phyloP scores from a whole-genome alignment of 2,113 vertebrate genomes.

The Scophthalmus maximus region DNA sequence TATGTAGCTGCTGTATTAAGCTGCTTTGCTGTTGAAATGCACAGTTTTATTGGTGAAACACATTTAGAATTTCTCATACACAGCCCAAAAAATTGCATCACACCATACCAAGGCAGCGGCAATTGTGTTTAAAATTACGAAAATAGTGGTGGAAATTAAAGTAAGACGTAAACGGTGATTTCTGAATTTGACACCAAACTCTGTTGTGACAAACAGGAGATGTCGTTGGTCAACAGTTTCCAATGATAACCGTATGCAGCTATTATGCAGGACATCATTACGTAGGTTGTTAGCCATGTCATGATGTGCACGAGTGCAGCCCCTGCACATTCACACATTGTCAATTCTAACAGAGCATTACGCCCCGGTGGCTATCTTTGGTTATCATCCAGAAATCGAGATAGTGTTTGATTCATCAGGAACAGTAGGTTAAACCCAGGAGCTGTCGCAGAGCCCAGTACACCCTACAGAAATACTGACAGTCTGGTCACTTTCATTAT shows the following conservation, averaged over 20 bases:
- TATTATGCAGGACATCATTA: conserved; percentile 12
- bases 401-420: conserved; percentile 25
- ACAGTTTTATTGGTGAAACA: not conserved
- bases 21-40: conserved; percentile 3
- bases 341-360: conserved; percentile 39
- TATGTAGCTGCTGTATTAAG: conserved; percentile 10
- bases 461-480: conserved; percentile 39
- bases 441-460: conserved; percentile 19
- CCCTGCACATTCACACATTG: conserved; percentile 33
- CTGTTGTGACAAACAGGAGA: conserved; percentile 15
- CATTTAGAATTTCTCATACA: too few relatives aligned
- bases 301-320: conserved; percentile 26
- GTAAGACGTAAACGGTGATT: not conserved
- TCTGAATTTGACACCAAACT: not conserved
- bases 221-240: conserved; percentile 18
- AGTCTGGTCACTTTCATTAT: conserved; percentile 62
- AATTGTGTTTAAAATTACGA: too few relatives aligned
- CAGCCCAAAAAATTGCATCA: too few relatives aligned
- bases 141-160: not conserved
- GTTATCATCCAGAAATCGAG: conserved; percentile 24
- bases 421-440: conserved; percentile 46
- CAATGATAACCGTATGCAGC: not conserved
- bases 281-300: conserved; percentile 26
- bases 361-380: conserved; percentile 29
- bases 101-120: too few relatives aligned